phyloP scores from a whole-genome alignment of 2,113 vertebrate species.

The Acanthochromis polyacanthus region DNA sequence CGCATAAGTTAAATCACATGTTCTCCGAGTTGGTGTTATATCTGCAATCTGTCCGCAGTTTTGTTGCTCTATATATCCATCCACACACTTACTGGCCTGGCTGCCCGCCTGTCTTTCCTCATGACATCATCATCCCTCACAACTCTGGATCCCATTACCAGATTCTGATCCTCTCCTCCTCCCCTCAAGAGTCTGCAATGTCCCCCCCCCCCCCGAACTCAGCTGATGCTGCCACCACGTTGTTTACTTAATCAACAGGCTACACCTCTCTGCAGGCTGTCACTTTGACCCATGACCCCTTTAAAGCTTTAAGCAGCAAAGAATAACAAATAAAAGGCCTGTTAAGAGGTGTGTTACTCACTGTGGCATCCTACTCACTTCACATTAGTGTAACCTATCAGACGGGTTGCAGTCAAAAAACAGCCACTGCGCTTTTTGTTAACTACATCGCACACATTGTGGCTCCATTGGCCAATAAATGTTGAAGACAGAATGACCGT shows the following conservation, averaged over 20 bases:
- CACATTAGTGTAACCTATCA: constrained; percentile 30
- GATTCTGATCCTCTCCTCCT: constrained; percentile 6
- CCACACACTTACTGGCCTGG: constrained; percentile 20
- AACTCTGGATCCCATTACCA: constrained; percentile 58
- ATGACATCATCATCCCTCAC: constrained; percentile 75
- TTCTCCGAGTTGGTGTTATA: background rate
- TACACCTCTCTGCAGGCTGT: constrained; percentile 46
- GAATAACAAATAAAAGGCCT: constrained; percentile 67
- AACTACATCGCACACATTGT: constrained; percentile 22
- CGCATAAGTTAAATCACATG: background rate
- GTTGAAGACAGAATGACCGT: background rate
- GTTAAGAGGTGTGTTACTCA: constrained; percentile 44
- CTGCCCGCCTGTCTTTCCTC: constrained; percentile 49
- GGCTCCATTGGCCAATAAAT: constrained; percentile 11
- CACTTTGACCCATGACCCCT: constrained; percentile 68
- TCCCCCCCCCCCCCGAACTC: constrained; percentile 11
- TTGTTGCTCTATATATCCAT: constrained; percentile 35
- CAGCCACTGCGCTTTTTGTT: constrained; percentile 18
- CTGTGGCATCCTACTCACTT: constrained; percentile 6
- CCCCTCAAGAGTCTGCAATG: constrained; percentile 28
- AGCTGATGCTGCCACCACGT: constrained; percentile 46
- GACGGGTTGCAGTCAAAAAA: constrained; percentile 24
- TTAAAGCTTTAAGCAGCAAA: constrained; percentile 67
- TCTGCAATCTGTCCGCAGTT: constrained; percentile 14
- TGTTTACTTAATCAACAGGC: constrained; percentile 62